These are phyloP conservation scores for Bicyclus anynana DNA, from an alignment of 1,140 invertebrate genomes.

Conservation along the genomic window DNA sequence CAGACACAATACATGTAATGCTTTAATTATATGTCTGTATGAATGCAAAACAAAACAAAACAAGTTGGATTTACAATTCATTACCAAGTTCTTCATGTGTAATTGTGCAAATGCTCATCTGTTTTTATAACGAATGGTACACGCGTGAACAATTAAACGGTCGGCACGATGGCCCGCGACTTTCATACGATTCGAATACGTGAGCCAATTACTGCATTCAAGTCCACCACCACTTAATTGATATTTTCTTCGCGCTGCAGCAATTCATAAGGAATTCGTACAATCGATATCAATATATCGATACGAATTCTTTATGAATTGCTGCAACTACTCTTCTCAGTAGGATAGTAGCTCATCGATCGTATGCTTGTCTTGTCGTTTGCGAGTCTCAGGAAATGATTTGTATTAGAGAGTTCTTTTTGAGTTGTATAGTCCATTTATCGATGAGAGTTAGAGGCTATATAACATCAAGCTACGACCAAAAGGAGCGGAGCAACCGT, in stretches of 20 bases:
- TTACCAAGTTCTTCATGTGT: slow-evolving; percentile 1
- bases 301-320: not conserved
- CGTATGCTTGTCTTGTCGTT: too few relatives aligned
- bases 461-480: too few relatives aligned
- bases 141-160: slow-evolving; percentile 30
- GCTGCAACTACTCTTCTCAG: too few relatives aligned
- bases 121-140: slow-evolving; percentile 18
- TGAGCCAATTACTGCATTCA: slow-evolving; percentile 33
- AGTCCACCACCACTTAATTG: slow-evolving; percentile 14
- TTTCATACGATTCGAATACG: slow-evolving; percentile 31
- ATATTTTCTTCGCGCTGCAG: slow-evolving; percentile 24
- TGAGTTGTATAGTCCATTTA: too few relatives aligned
- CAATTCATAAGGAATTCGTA: slow-evolving; percentile 25
- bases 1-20: too few relatives aligned
- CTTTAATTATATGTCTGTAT: not conserved
- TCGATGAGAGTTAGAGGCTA: too few relatives aligned
- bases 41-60: not conserved
- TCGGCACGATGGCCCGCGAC: slow-evolving; percentile 30
- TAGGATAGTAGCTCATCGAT: too few relatives aligned
- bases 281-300: not conserved
- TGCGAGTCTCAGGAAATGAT: too few relatives aligned
- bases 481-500: too few relatives aligned
- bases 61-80: slow-evolving; percentile 1
- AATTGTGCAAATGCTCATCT: slow-evolving; percentile 3
- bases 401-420: too few relatives aligned